Evolutionary conservation across 2,888 invertebrate genomes (phyloP).

Genomic region (Chironomus riparius): DNA sequence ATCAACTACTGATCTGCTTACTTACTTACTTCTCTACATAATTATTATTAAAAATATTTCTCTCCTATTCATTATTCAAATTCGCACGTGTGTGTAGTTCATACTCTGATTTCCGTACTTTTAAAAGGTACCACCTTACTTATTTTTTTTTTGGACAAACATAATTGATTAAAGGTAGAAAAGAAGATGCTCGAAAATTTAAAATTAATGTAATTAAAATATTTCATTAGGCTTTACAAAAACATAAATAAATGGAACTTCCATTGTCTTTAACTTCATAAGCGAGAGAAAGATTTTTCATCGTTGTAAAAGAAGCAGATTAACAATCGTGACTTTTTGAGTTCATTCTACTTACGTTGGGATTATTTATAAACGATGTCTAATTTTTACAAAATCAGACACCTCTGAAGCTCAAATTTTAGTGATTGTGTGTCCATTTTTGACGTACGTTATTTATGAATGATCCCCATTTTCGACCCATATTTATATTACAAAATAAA

Average conservation of each 20-base stretch:
- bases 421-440: not conserved
- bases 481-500: not conserved
- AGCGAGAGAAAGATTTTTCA: not conserved
- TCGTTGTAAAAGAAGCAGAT: not conserved
- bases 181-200: not conserved
- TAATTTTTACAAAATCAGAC: too few relatives aligned
- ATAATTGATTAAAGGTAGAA: not conserved
- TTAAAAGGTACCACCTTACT: not conserved
- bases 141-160: not conserved
- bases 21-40: not conserved
- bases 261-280: not conserved
- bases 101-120: too few relatives aligned
- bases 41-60: not conserved
- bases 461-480: too few relatives aligned
- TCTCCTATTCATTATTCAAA: too few relatives aligned
- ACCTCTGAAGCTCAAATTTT: too few relatives aligned
- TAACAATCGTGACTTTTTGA: not conserved
- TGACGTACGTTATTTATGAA: too few relatives aligned
- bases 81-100: too few relatives aligned
- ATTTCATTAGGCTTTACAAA: not conserved
- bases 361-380: too few relatives aligned
- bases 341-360: too few relatives aligned
- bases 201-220: not conserved
- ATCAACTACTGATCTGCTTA: not conserved
- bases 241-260: not conserved